Base-by-base conservation (phyloP, 2,113 vertebrate species). In the Grallaria varia region DNA sequence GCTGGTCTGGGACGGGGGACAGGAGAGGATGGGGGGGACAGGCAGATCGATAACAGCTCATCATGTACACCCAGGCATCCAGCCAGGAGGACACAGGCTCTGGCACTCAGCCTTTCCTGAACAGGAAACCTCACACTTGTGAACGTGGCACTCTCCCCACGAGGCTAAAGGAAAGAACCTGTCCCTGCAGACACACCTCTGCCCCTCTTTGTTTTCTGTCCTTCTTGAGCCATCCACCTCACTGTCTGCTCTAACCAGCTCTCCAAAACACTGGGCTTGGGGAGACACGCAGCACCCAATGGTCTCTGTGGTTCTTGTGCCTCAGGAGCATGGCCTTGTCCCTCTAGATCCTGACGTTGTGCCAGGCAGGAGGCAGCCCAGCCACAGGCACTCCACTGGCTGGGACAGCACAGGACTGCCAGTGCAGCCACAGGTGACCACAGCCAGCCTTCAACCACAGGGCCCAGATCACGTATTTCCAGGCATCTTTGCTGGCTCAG, bases 241-340 rank as follows among this genome's bases (percentile, higher is more conserved):
- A 27, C 31, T 25, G 28, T 5, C 31, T 44, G 30, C 62, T 69
- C 75, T 40, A 40, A 47, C 9, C 3, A 62, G 22, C 68, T 58
- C 37, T 53, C 19, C 64, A 77, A 53, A 87, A 30, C 3, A 11
- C 30, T 5, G 15, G 30, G 5, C 27, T 14, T 31, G 47, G n/a
- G 44, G 14, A 45, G 42, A 20, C 56, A 11, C 1, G 2, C 4
- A 3, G 18, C 40, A 40, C n/a, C 49, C 4, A 3, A 18, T 3
- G 13, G 6, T 8, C 37, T 23, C 69, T 8, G 25, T 12, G 9
- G 63, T 9, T 30, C 68, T 33, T 16, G 2, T 12, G 49, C 45
- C 35, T 4, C 1, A 0, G 25, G 9, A 47, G 28, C 16, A 35
- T 5, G 5, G 35, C 16, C 39, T 37, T 19, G 7, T 37, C 35